Conservation (phyloP, 2,888 invertebrate genomes). For the Himalopsyche anomala region DNA sequence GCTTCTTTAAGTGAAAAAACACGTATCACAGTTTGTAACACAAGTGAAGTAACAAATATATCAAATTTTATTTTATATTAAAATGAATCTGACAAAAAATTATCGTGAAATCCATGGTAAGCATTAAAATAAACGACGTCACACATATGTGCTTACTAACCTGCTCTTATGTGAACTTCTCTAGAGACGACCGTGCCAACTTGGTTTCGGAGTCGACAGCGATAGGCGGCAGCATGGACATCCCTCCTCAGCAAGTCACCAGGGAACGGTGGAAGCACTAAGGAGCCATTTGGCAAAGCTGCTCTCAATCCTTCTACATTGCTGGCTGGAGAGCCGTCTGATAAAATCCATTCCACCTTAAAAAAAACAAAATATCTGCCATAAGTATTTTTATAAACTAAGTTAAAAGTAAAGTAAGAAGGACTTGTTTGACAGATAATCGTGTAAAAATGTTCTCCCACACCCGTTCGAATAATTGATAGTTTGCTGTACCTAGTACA, state of each 20-base stretch:
- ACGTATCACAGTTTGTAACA: no score
- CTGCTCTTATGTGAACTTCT: conserved; percentile 91
- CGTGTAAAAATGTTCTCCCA: no score
- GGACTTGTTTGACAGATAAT: no score
- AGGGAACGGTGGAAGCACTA: conserved; percentile 90
- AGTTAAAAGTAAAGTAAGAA: no score
- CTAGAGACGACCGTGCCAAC: conserved; percentile 89
- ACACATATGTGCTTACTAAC: conserved; percentile 76
- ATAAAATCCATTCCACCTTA: conserved; percentile 86
- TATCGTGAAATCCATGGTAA: neutral
- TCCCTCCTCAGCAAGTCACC: conserved; percentile 88
- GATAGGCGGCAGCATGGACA: conserved; percentile 90
- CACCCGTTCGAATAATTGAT: no score
- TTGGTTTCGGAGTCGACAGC: conserved; percentile 77
- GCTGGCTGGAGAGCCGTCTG: conserved; percentile 82
- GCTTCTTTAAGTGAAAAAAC: no score
- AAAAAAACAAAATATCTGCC: conserved; percentile 63
- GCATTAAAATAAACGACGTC: conserved; percentile 61
- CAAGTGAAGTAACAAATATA: no score
- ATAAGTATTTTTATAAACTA: neutral
- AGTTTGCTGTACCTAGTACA: no score
- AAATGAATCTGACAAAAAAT: no score
- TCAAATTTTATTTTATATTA: no score
- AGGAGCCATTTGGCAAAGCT: conserved; percentile 88
- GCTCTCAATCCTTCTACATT: conserved; percentile 84